Base-by-base conservation (phyloP, 2,888 invertebrate species). In the Oscheius sp. region DNA sequence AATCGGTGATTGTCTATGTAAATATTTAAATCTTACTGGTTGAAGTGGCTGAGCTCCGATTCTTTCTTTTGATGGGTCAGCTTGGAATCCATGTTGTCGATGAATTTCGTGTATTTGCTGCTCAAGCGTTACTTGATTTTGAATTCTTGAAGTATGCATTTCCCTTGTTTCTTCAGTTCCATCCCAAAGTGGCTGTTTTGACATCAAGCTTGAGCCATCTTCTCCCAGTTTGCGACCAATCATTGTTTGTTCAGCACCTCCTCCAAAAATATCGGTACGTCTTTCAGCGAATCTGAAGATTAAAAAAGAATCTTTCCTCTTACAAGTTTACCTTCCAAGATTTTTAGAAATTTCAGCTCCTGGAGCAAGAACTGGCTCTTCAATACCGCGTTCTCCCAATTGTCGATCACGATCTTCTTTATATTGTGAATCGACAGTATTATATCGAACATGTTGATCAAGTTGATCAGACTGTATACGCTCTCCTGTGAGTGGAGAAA, bases 231-330 rank as follows among this genome's bases (percentile, higher is more conserved):
- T 98, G 89, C 96, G 96, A 90, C 98, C 98, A 87, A 98, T 99
- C 27, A 94, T 94, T 0, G 97, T 96, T 90, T 98, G 98, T 88
- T 97, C 96, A 10, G 86, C 84, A 29, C 82, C 84, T 73, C 95
- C 93, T 89, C 98, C 98, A 89, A 99, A 99, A 88, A 98, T 98
- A 90, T 98, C 98, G 0, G 98, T 97, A 92, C 98, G 95, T 80
- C 98, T 91, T 87, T 98, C 97, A 0, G 98, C 98, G 84, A 98
- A 81, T 45, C 75, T 76, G 90, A 87, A 94, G 29, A 15, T 1
- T 20, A 23, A 8, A 50, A 29, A 55, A 42, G 10, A 50, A 31
- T 2, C 31, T 3, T 31, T 15, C 6, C 39, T n/a, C n/a, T n/a
- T n/a, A n/a, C n/a, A n/a, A n/a, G n/a, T 53, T 10, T 25, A 75